Evolutionary conservation across 2,113 vertebrate genomes (phyloP).

Genomic region (Embiotoca jacksoni): DNA sequence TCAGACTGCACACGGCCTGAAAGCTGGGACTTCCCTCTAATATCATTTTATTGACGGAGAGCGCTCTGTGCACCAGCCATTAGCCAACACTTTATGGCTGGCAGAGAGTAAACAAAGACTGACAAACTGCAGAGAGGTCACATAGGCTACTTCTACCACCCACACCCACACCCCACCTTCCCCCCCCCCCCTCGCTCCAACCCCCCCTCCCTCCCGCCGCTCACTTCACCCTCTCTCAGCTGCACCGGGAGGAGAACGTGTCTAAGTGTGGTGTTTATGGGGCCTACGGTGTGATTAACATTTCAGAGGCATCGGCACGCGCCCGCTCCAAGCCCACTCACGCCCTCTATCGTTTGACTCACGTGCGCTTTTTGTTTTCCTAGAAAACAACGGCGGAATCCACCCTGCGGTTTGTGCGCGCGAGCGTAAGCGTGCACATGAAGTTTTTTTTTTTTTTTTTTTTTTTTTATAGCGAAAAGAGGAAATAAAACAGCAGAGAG

Average conservation of each 20-base stretch:
- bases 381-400: slow-evolving; percentile 52
- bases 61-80: slow-evolving; percentile 37
- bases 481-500: neutral
- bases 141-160: slow-evolving; percentile 1
- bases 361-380: slow-evolving; percentile 35
- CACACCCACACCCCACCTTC: neutral
- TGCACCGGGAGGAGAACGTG: neutral
- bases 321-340: slow-evolving; percentile 54
- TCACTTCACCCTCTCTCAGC: neutral
- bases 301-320: slow-evolving; percentile 58
- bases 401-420: neutral
- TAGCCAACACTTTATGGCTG: slow-evolving; percentile 54
- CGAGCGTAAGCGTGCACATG: neutral
- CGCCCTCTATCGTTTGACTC: slow-evolving; percentile 74
- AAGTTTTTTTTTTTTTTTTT: too few species aligned
- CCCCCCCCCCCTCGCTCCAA: too few species aligned
- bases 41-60: slow-evolving; percentile 54
- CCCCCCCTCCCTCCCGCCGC: neutral
- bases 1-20: slow-evolving; percentile 13
- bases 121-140: slow-evolving; percentile 58
- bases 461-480: too few species aligned
- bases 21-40: slow-evolving; percentile 31
- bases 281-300: slow-evolving; percentile 45
- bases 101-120: slow-evolving; percentile 63
- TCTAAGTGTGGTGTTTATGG: slow-evolving; percentile 12